These are phyloP conservation scores for Entelurus aequoreus DNA, from an alignment of 2,113 vertebrate genomes.

Conservation along the genomic window DNA sequence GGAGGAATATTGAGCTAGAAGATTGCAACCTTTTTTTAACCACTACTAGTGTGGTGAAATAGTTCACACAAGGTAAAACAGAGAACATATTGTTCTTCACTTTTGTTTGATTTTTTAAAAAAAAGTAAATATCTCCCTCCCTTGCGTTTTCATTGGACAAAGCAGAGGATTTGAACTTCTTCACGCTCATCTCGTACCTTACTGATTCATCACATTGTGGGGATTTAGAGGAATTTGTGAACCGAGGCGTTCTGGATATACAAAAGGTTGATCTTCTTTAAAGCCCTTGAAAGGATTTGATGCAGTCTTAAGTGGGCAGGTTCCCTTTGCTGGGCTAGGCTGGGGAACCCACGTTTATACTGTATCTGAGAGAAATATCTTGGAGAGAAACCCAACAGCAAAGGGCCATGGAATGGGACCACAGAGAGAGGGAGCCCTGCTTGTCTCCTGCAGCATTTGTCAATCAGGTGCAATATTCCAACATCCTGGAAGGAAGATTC, in stretches of 20 bases:
- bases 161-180: conserved; percentile 32
- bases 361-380: conserved; percentile 44
- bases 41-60: conserved; percentile 36
- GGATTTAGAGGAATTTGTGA: conserved; percentile 27
- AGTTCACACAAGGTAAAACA: conserved; percentile 38
- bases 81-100: conserved; percentile 44
- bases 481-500: conserved; percentile 87
- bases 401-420: conserved; percentile 65
- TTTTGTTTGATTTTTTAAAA: conserved; percentile 19
- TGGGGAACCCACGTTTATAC: conserved; percentile 31
- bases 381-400: conserved; percentile 10
- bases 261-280: conserved; percentile 11
- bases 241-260: conserved; percentile 30
- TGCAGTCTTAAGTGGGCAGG: conserved; percentile 16
- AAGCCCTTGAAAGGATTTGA: conserved; percentile 20
- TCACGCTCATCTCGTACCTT: conserved; percentile 24
- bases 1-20: conserved; percentile 32
- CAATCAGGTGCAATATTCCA: conserved; percentile 84
- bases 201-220: conserved; percentile 9
- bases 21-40: conserved; percentile 29
- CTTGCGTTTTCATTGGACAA: conserved; percentile 39
- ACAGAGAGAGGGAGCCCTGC: conserved; percentile 61
- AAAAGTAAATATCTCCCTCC: conserved; percentile 14
- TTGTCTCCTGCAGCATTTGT: conserved; percentile 86
- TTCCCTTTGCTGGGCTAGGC: conserved; percentile 43